These are phyloP conservation scores for Phytoseiulus persimilis DNA, from an alignment of 2,888 invertebrate genomes.

Conservation along the genomic window DNA sequence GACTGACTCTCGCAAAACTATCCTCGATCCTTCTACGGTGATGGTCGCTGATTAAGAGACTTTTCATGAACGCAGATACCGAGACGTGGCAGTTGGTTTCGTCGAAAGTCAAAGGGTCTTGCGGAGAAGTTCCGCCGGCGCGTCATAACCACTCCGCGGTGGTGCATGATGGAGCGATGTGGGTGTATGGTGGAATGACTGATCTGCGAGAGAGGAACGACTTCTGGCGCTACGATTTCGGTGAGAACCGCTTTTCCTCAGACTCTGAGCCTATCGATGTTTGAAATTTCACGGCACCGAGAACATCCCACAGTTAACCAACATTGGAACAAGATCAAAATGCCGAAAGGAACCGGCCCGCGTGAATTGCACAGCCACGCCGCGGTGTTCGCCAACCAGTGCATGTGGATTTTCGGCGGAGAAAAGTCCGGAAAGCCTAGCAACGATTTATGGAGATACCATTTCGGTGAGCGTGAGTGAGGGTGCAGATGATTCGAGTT, in stretches of 20 bases:
- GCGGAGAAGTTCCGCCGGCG: slow-evolving; percentile 58
- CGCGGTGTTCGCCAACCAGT: slow-evolving; percentile 65
- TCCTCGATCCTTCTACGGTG: too few relatives aligned
- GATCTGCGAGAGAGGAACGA: slow-evolving; percentile 68
- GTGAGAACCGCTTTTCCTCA: slow-evolving; percentile 49
- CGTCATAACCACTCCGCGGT: slow-evolving; percentile 77
- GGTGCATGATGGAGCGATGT: slow-evolving; percentile 67
- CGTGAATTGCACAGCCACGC: slow-evolving; percentile 68
- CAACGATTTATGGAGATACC: slow-evolving; percentile 73
- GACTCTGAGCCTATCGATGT: background rate
- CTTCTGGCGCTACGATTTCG: slow-evolving; percentile 70
- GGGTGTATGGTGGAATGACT: slow-evolving; percentile 79
- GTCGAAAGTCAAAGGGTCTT: slow-evolving; percentile 47
- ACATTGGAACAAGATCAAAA: slow-evolving; percentile 46
- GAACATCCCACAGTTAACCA: slow-evolving; percentile 42
- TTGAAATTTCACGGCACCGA: too few relatives aligned
- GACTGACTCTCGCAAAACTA: too few relatives aligned
- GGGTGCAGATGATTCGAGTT: too few relatives aligned
- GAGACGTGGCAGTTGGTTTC: slow-evolving; percentile 66
- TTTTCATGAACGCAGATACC: slow-evolving; percentile 57
- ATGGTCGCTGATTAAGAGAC: too few relatives aligned
- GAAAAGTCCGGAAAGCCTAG: slow-evolving; percentile 63
- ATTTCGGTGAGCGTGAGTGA: slow-evolving; percentile 60
- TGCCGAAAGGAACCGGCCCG: slow-evolving; percentile 53
- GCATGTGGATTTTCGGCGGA: slow-evolving; percentile 71